Base-by-base conservation (phyloP, 2,113 vertebrate genomes). In the Muscicapa adusta region DNA sequence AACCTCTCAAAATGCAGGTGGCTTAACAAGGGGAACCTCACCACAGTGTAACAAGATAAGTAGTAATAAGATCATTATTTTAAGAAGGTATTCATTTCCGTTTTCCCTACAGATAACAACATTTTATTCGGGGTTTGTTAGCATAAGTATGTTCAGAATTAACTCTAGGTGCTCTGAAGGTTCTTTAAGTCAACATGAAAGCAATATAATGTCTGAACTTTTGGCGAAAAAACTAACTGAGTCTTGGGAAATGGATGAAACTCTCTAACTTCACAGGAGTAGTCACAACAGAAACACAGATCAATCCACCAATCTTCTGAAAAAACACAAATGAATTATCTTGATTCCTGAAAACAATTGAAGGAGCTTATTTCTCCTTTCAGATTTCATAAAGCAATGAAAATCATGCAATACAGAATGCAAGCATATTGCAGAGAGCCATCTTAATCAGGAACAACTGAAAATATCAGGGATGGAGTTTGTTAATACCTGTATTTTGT, bases 1-100 rank as follows among this genome's bases (percentile, higher is more conserved):
- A 97, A 94, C 45, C 56, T 97, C 81, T 96, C 89, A 56, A 95
- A 97, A 94, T 96, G 94, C 93, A 96, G 94, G 92, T 96, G 91
- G 72, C 33, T 96, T 93, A 77, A 72, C 94, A 97, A 96, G 93
- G 91, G 94, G 67, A 94, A 89, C 89, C 78, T 89, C 84, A 94
- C 70, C 86, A 80, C 93, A 95, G 84, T 67, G 85, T 96, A 94
- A 93, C 94, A 90, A 94, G 89, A 95, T 95, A 96, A 95, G 80
- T 89, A 92, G 94, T 95, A 96, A 88, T 90, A 96, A 92, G 94
- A 96, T 87, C 91, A 87, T 91, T 93, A 86, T 95, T 95, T 95
- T 89, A 96, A 77, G 84, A 95, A 94, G 47, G 67, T 86, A 95
- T 96, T 96, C 22, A 89, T 47, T 81, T 80, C 73, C 70, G 38